Conservation (phyloP, 2,113 vertebrate genomes). For the Otus sunia region DNA sequence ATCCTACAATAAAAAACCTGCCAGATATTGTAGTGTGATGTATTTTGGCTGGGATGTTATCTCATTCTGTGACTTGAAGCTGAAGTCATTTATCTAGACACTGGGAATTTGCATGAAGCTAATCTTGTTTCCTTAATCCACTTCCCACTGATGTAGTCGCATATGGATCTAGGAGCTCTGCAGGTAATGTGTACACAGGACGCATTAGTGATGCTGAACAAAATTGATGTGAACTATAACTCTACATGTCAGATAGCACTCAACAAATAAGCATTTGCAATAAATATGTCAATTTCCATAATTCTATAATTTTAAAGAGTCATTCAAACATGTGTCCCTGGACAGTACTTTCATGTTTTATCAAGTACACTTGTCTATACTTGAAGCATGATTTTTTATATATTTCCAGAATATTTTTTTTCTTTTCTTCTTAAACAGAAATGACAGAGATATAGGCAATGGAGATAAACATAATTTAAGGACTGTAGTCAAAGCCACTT, state of each 20-base stretch:
- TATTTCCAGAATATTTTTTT: background rate
- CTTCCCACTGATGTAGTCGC: background rate
- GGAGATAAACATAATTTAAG: background rate
- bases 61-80: constrained; percentile 34
- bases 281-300: constrained; percentile 11
- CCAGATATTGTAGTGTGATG: background rate
- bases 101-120: background rate
- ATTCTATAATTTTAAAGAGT: constrained; percentile 5
- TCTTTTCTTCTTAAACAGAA: background rate
- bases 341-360: background rate
- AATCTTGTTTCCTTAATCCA: constrained; percentile 54
- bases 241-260: constrained; percentile 4
- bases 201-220: background rate
- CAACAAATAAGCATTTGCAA: background rate
- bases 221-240: background rate
- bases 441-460: background rate
- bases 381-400: background rate
- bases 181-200: constrained; percentile 18
- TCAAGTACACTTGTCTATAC: background rate
- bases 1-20: background rate
- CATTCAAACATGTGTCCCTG: background rate
- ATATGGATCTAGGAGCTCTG: background rate
- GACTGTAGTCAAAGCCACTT: background rate
- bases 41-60: constrained; percentile 34
- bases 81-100: constrained; percentile 58